Evolutionary conservation across 2,113 vertebrate genomes (phyloP), one percentile per base, ranked within the genome.

Genomic region (Mesoclemmys tuberculata): DNA sequence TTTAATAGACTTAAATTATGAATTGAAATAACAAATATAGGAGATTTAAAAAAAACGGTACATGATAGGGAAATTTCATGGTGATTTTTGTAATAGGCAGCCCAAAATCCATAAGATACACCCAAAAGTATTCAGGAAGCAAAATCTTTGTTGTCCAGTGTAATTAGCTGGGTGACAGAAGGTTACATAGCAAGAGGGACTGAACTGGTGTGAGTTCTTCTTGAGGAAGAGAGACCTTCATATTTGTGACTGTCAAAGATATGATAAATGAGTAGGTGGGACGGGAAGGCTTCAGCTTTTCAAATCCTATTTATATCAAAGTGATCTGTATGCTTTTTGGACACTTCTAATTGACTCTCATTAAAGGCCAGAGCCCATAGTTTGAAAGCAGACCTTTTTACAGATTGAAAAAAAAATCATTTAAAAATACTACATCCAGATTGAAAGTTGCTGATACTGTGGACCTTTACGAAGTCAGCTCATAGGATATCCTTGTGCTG

Each of bases 401-500:
- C 93, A 84, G 51, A 77, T 29, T 46, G 82, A 93, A 89, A 55
- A 55, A 10, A 8, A n/a, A 85, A 88, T 68, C 83, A 5, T 89
- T 96, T 87, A 51, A 80, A 82, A 89, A 46, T 48, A 49, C 26
- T n/a, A 35, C 8, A 95, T 88, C 85, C 3, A 93, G 86, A 89
- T 89, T 1, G 18, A 64, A 85, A 21, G 85, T 95, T 94, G 46
- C 86, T 84, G 77, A 55, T 89, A 90, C 35, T 89, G 61, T 26
- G 85, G 58, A 27, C 10, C 31, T 31, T 52, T 8, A 51, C 10
- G 8, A 44, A 80, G 83, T 87, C 29, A 92, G 86, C 52, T 93
- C 86, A 77, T 71, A 84, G 88, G 77, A 38, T 93, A 77, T 96
- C 38, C 91, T 96, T 94, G 93, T 96, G 51, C 80, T 89, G 68